phyloP scores from a whole-genome alignment of 2,888 invertebrate genomes.

The Oithona nana region DNA sequence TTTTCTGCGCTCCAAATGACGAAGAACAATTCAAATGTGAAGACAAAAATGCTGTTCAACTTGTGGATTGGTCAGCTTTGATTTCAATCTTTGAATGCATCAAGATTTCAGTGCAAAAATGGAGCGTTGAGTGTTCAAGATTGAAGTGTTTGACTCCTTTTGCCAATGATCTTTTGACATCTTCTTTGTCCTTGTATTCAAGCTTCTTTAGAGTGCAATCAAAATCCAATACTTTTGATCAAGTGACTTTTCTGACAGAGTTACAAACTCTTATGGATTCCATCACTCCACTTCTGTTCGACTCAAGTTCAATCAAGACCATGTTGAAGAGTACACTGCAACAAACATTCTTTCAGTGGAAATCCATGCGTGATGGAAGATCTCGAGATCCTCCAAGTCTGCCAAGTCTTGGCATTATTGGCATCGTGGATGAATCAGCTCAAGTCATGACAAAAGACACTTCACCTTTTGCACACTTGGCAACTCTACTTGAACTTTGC shows the following conservation, averaged over 20 bases:
- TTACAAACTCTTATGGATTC: neutral
- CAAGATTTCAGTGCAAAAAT: neutral
- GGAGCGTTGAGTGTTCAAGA: neutral
- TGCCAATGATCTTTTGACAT: neutral
- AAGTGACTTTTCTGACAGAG: neutral
- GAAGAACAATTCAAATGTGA: neutral
- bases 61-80: neutral
- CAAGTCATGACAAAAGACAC: neutral
- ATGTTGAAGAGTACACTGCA: neutral
- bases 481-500: neutral
- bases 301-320: neutral
- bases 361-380: neutral
- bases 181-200: neutral
- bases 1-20: constrained; percentile 18
- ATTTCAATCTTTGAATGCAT: neutral
- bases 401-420: neutral
- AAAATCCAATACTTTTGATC: neutral
- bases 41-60: neutral
- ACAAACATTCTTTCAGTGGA: neutral
- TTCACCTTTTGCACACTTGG: neutral
- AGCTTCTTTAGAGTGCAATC: neutral
- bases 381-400: neutral
- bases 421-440: neutral
- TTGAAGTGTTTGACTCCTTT: neutral
- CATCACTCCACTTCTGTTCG: neutral